phyloP scores from a whole-genome alignment of 2,888 invertebrate genomes.

The Malthinus flaveolus region DNA sequence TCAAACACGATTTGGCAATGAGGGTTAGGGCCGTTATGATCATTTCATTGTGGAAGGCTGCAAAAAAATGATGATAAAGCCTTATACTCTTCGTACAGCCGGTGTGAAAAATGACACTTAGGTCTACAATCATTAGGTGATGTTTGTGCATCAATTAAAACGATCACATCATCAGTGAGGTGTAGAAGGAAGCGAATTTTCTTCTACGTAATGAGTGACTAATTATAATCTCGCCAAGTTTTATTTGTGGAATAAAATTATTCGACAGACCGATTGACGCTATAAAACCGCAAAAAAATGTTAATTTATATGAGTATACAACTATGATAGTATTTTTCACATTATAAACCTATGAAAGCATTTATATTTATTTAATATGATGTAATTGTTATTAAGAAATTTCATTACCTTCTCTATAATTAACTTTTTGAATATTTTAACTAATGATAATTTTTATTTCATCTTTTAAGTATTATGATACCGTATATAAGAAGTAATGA shows the following conservation, averaged over 20 bases:
- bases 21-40: too few species aligned
- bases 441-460: too few species aligned
- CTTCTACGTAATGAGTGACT: conserved; percentile 7
- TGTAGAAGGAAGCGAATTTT: too few species aligned
- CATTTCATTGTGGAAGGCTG: too few species aligned
- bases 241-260: conserved; percentile 11
- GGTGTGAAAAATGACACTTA: too few species aligned
- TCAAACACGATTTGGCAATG: too few species aligned
- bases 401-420: background rate
- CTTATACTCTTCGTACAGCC: too few species aligned
- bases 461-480: background rate
- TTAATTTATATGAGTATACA: conserved; percentile 10
- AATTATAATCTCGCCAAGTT: conserved; percentile 3
- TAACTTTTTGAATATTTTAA: background rate
- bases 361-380: conserved; percentile 25
- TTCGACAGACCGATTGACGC: conserved; percentile 26
- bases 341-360: conserved; percentile 15
- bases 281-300: conserved; percentile 22
- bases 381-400: conserved; percentile 19
- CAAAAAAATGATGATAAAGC: too few species aligned
- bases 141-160: too few species aligned
- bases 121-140: too few species aligned
- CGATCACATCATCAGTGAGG: too few species aligned
- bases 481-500: conserved; percentile 1
- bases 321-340: conserved; percentile 19